Percentiles rank a stretch among this genome's conserved stretches.
Evolutionary conservation across 2,888 invertebrate genomes (phyloP).

Genomic region (Unio delphinus): DNA sequence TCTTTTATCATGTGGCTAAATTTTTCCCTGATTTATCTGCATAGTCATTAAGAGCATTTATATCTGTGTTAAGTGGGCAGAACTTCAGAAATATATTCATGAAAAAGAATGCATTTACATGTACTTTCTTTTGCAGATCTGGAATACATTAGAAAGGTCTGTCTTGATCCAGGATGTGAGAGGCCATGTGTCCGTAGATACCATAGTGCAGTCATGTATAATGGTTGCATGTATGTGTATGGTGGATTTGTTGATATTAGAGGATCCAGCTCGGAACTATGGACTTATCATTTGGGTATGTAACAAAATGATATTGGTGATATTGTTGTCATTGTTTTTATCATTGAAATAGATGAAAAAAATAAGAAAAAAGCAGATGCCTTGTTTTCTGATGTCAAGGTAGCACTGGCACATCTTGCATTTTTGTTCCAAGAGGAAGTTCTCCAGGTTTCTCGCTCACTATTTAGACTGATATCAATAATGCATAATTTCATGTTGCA

Average conservation of each 20-base stretch:
- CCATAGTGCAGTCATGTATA: slow-evolving; percentile 85
- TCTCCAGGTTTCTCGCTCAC: not conserved
- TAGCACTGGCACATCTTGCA: not conserved
- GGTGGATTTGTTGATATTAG: slow-evolving; percentile 90
- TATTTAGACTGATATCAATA: too few species aligned
- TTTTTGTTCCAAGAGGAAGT: not conserved
- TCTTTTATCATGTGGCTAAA: too few species aligned
- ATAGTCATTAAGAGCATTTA: too few species aligned
- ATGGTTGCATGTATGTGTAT: slow-evolving; percentile 85
- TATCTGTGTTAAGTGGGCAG: not conserved
- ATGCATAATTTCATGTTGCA: too few species aligned
- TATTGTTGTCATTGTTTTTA: not conserved
- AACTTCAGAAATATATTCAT: not conserved
- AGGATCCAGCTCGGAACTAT: slow-evolving; percentile 87
- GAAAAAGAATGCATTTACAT: not conserved
- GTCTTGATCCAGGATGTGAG: slow-evolving; percentile 35
- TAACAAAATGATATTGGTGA: slow-evolving; percentile 1
- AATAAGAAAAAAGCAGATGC: not conserved
- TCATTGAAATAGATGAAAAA: not conserved
- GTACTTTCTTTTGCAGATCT: slow-evolving; percentile 36
- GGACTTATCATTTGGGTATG: slow-evolving; percentile 90
- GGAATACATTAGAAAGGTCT: slow-evolving; percentile 38
- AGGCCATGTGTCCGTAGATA: slow-evolving; percentile 76
- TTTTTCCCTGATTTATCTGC: too few species aligned
- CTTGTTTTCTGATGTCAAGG: too few species aligned